A percentile compares a stretch with the other conserved stretches of the same genome.
Evolutionary conservation across 2,113 vertebrate genomes (phyloP).

Genomic region (Euleptes europaea): DNA sequence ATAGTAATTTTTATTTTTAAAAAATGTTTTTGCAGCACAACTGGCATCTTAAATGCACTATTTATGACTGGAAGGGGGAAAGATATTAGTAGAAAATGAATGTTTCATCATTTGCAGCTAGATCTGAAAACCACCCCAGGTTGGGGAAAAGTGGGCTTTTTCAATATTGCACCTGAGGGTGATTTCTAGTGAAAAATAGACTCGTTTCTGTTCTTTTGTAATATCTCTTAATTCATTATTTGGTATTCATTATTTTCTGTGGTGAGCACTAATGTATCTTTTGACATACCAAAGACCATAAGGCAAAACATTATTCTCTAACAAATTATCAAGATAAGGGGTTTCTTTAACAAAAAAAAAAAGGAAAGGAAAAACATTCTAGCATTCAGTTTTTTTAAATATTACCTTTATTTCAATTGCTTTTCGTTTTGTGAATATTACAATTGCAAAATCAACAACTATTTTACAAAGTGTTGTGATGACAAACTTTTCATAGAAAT

Average conservation of each 20-base stretch:
- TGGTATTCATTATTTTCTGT: not conserved
- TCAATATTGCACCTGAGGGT: not conserved
- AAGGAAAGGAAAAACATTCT: not conserved
- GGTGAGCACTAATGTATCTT: not conserved
- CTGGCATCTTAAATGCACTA: constrained; percentile 36
- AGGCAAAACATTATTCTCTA: not conserved
- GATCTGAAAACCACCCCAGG: not conserved
- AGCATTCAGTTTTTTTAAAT: not conserved
- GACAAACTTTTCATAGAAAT: not conserved
- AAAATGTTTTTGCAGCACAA: constrained; percentile 34
- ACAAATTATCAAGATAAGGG: not conserved
- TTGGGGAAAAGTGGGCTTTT: constrained; percentile 1
- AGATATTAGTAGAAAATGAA: not conserved
- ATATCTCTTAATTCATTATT: constrained; percentile 17
- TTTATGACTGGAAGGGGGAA: constrained; percentile 1
- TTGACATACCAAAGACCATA: constrained; percentile 55
- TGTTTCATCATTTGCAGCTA: not conserved
- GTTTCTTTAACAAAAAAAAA: not conserved
- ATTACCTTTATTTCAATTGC: not conserved
- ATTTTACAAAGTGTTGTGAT: not conserved
- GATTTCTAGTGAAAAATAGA: not conserved
- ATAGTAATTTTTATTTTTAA: constrained; percentile 23
- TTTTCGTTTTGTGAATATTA: constrained; percentile 17
- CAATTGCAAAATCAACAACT: not conserved
- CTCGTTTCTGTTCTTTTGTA: constrained; percentile 22